Conservation (phyloP, 2,797 vertebrate genomes). For the Pygocentrus nattereri region DNA sequence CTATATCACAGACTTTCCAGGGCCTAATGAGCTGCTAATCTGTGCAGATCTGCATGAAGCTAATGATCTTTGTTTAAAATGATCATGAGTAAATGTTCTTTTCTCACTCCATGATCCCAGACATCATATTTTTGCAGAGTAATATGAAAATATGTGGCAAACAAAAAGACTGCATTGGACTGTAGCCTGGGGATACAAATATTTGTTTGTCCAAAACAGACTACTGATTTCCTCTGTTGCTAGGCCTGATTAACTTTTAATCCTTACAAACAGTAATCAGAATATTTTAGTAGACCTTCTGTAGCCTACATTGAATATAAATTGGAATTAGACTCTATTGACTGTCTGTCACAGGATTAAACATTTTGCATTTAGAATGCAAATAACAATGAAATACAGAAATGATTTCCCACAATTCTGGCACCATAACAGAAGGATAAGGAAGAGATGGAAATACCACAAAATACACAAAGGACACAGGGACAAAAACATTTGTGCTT, state of each 20-base stretch:
- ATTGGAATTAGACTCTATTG: background rate
- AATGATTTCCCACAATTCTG: background rate
- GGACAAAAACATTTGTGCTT: background rate
- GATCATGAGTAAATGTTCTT: background rate
- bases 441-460: background rate
- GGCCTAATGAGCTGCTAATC: background rate
- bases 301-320: background rate
- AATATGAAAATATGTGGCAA: background rate
- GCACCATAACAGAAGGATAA: background rate
- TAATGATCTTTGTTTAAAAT: background rate
- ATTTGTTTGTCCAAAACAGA: background rate
- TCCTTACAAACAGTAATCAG: background rate
- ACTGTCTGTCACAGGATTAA: background rate
- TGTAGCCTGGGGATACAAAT: background rate
- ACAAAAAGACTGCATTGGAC: background rate
- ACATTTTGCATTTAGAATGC: conserved; percentile 14
- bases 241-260: conserved; percentile 7
- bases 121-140: background rate
- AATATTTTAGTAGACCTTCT: background rate
- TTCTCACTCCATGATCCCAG: background rate
- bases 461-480: background rate
- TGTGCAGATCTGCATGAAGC: conserved; percentile 7
- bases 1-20: background rate
- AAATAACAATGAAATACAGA: background rate
- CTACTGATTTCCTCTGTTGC: background rate